Evolutionary conservation across 2,888 invertebrate genomes (phyloP), one percentile per base, ranked within the genome.

Genomic region (Antheraea yamamai): DNA sequence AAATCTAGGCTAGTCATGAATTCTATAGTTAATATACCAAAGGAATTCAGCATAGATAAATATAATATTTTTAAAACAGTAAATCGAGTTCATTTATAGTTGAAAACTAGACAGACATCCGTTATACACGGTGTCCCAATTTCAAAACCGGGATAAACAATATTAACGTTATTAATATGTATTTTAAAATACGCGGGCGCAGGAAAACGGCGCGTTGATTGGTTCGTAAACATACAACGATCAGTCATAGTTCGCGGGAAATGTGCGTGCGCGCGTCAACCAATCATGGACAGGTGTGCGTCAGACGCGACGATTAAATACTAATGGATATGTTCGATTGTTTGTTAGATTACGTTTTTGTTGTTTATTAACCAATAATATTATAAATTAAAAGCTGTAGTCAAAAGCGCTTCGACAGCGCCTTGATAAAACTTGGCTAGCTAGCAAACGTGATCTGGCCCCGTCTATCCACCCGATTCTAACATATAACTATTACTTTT

Each of bases 71-170:
- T 39, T 39, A 39, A 70, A 70, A 70, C 39, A 70, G 20, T 20
- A 70, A 73, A 73, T 47, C 39, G 30, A 58, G 58, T 73, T 73
- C 55, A 73, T 39, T 61, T 52, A 35, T 61, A 58, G 35, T 20
- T 16, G 30, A 61, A 73, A 18, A 58, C 39, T 61, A 61, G 58
- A 73, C 55, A 73, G 61, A 73, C 55, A 52, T 52, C 70, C 70
- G 70, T 39, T 70, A 39, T 10, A 70, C 70, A 39, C 26, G 70
- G 39, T 70, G 70, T 39, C 70, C 70, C 39, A 70, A 39, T 70
- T 70, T 39, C 70, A 39, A 70, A 70, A 70, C n/a, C 70, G 70
- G 70, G 70, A 70, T 39, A 70, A 70, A 70, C n/a, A 70, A 70
- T 70, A 70, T 70, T 70, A 39, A 20, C 39, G 35, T 39, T 70